These are phyloP conservation scores for Cygnus atratus DNA, from an alignment of 2,113 vertebrate species.

Conservation along the genomic window DNA sequence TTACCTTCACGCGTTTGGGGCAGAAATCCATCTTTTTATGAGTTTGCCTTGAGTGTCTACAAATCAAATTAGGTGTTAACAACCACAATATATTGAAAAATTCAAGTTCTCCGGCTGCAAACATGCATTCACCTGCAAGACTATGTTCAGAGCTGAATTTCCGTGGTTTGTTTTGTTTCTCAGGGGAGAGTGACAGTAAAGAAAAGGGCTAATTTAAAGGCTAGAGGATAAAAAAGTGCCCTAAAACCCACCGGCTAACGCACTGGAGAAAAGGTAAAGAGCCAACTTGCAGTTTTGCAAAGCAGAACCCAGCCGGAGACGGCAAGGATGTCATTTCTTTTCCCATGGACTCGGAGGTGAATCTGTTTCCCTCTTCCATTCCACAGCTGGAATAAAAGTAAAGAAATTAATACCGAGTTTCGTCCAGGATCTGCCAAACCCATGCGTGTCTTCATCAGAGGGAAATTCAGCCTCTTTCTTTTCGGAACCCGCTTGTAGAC, in stretches of 20 bases:
- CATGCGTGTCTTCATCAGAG: neutral
- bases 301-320: neutral
- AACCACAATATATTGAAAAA: rapidly evolving
- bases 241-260: neutral
- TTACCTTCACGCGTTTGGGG: neutral
- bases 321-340: neutral
- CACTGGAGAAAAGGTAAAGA: neutral
- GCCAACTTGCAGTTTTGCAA: neutral
- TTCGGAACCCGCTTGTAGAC: neutral
- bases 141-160: neutral
- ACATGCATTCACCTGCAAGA: neutral
- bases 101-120: rapidly evolving
- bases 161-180: neutral
- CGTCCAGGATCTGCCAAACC: neutral
- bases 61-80: neutral
- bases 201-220: neutral
- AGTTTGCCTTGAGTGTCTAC: neutral
- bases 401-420: neutral
- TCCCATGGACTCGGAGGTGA: neutral
- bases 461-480: neutral
- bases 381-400: neutral
- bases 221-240: neutral
- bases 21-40: neutral
- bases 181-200: neutral
- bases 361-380: neutral